A percentile compares a stretch with the other conserved stretches of the same genome.
Conservation (phyloP, 2,113 vertebrate genomes). For the Delphinus delphis region DNA sequence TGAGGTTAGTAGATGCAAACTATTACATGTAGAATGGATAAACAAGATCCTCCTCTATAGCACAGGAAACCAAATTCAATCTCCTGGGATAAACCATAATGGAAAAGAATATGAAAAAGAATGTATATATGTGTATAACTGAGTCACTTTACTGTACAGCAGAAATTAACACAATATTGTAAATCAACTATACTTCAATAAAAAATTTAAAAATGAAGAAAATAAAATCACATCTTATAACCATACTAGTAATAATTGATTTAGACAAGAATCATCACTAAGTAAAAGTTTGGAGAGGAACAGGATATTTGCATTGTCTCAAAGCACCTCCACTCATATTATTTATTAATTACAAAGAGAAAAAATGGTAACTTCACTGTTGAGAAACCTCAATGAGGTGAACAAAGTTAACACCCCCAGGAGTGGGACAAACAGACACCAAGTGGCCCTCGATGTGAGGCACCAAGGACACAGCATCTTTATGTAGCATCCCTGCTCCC, state of each 20-base stretch:
- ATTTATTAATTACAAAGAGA: not conserved
- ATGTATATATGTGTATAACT: too few relatives aligned
- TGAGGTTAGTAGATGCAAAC: too few relatives aligned
- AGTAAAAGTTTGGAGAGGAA: not conserved
- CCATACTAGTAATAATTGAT: not conserved
- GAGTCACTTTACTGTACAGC: too few relatives aligned
- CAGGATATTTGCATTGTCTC: not conserved
- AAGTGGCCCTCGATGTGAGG: too few relatives aligned
- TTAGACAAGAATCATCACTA: not conserved
- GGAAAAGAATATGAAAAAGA: too few relatives aligned
- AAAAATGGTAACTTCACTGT: not conserved
- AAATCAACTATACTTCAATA: too few relatives aligned
- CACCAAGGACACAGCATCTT: not conserved
- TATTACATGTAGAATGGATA: too few relatives aligned
- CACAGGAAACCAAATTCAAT: too few relatives aligned
- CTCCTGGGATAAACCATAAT: too few relatives aligned
- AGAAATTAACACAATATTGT: too few relatives aligned
- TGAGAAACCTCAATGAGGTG: not conserved
- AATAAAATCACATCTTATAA: not conserved
- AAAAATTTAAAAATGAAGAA: too few relatives aligned
- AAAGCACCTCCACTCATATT: not conserved
- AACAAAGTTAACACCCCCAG: not conserved
- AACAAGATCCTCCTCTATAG: too few relatives aligned
- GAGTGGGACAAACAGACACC: not conserved
- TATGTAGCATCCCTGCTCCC: not conserved